Evolutionary conservation across 2,888 invertebrate genomes (phyloP).

Genomic region (Mesorhabditis belari): DNA sequence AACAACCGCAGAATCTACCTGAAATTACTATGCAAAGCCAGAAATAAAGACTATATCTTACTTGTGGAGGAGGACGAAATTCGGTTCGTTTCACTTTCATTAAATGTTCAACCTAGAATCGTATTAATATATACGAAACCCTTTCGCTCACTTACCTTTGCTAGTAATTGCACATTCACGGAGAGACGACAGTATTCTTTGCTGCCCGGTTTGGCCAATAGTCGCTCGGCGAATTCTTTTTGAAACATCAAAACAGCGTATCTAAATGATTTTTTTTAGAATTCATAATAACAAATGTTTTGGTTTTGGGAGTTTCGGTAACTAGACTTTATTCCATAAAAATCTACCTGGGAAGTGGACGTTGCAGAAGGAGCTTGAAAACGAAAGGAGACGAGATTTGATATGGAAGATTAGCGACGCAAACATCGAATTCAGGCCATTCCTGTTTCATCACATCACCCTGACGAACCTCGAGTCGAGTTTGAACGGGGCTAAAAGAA

Average conservation of each 20-base stretch:
- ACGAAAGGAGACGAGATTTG: constrained; percentile 88
- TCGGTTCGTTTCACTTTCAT: constrained; percentile 88
- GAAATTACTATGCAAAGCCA: neutral
- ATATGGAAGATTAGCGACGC: constrained; percentile 96
- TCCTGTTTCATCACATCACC: constrained; percentile 92
- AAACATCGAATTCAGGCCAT: constrained; percentile 91
- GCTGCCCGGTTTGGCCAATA: constrained; percentile 93
- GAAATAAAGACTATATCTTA: neutral
- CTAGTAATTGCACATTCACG: constrained; percentile 87
- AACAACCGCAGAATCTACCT: constrained; percentile 92
- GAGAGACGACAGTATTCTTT: constrained; percentile 92
- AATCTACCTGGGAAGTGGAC: constrained; percentile 54
- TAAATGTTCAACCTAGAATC: constrained; percentile 59
- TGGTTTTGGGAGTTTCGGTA: neutral
- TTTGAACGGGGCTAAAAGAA: constrained; percentile 72
- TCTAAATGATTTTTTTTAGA: constrained; percentile 56
- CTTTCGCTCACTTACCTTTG: constrained; percentile 65
- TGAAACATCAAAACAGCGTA: constrained; percentile 99
- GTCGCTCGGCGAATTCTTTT: constrained; percentile 89
- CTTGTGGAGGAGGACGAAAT: constrained; percentile 92
- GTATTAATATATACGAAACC: neutral
- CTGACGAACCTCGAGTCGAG: constrained; percentile 80
- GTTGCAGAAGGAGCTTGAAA: constrained; percentile 82
- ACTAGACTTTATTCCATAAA: neutral
- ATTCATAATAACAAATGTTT: neutral